phyloP scores from a whole-genome alignment of 2,113 vertebrate species.

The Zosterops pallidus region DNA sequence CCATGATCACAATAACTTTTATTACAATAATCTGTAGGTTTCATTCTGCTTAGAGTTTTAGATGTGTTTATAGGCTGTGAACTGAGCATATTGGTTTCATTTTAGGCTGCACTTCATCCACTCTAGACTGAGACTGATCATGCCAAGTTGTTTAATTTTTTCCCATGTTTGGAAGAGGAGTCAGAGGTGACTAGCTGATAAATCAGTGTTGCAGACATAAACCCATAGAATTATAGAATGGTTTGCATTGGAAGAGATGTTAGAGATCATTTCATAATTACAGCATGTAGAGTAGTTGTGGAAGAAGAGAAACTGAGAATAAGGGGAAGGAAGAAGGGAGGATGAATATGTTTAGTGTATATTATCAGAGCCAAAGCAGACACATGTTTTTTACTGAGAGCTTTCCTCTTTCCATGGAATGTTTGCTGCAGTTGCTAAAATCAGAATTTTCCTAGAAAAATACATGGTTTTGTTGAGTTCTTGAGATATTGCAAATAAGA shows the following conservation, averaged over 20 bases:
- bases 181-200: not conserved
- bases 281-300: not conserved
- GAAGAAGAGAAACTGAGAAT: not conserved
- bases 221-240: not conserved
- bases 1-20: too few relatives aligned
- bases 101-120: not conserved
- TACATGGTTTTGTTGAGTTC: accelerated
- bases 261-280: not conserved
- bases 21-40: not conserved
- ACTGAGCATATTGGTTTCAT: accelerated
- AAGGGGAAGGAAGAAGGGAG: not conserved
- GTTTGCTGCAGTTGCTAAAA: not conserved
- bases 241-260: not conserved
- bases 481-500: not conserved
- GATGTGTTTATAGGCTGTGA: not conserved
- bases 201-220: not conserved
- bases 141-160: not conserved
- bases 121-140: not conserved
- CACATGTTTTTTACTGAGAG: not conserved
- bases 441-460: not conserved
- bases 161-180: not conserved
- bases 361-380: not conserved
- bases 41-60: not conserved
- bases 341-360: not conserved
- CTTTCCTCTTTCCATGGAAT: not conserved